Base-by-base conservation (phyloP, 2,797 vertebrate species). In the Gymnoscopelus microlampas region DNA sequence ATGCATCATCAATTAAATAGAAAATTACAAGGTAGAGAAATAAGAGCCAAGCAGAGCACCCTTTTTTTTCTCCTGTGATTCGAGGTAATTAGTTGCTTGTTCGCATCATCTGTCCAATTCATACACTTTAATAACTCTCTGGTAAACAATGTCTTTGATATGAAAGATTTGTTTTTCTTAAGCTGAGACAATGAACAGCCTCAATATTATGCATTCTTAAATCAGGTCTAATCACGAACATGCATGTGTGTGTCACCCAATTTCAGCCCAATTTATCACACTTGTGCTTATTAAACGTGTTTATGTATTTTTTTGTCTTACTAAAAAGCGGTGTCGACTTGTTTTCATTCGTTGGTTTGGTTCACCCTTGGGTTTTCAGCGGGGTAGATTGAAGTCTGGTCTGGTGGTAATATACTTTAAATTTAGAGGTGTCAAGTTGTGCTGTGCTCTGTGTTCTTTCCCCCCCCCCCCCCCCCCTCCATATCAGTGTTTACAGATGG, bases 401-500 rank as follows among this genome's bases (percentile, higher is more conserved):
- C 39, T 29, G 1, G 60, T 29, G 1, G 60, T 67, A 48, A 80
- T 70, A 70, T 44, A 63, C 60, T 75, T 63, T 60, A 78, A 63
- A 74, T 85, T 64, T 68, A 74, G 71, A 78, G 54, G 55, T 71
- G 81, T 58, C 66, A 62, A 63, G 73, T 50, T 73, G 77, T 23
- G 47, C 70, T 24, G 59, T 19, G 48, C 61, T 56, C 60, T 50
- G 15, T 73, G 66, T 73, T 76, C 76, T 50, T 64, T 69, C 77
- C 77, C 63, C 3, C 35, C 35, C 5, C 35, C 10, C 77, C 77
- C 63, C 3, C 35, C 35, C 5, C 35, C 10, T 44, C 39, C 73
- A 59, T 79, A 78, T 81, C 71, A 73, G 69, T 90, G 81, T 87
- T 89, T 89, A 85, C 90, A 86, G 89, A 89, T 87, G 79, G 82